Conservation (phyloP, 2,113 vertebrate genomes). For the Peromyscus polionotus region DNA sequence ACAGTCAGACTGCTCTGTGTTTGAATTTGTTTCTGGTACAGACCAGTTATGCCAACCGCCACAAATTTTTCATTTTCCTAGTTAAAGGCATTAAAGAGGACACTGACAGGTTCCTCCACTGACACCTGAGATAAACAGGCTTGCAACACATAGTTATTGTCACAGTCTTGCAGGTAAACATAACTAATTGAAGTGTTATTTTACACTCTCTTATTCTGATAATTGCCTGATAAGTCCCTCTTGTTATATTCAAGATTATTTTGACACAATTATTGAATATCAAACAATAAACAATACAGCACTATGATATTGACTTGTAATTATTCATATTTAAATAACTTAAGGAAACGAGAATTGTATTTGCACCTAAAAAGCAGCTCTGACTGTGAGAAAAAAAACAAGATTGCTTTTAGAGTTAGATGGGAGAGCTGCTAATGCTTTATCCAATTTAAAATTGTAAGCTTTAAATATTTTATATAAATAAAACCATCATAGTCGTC, state of each 20-base stretch:
- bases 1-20: not conserved
- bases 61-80: not conserved
- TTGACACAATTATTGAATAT: not conserved
- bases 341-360: conserved; percentile 32
- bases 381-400: not conserved
- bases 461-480: not conserved
- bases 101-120: not conserved
- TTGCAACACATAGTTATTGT: not conserved
- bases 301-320: not conserved
- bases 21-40: not conserved
- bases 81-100: not conserved
- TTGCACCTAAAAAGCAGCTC: not conserved
- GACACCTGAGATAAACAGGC: not conserved
- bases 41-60: not conserved
- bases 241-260: not conserved
- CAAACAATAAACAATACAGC: not conserved
- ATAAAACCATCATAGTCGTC: not conserved
- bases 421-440: not conserved
- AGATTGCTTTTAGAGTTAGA: not conserved
- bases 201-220: not conserved
- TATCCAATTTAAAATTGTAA: not conserved
- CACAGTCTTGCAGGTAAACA: not conserved
- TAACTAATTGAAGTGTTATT: not conserved
- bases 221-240: not conserved
- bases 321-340: not conserved